Base-by-base conservation (phyloP, 2,797 vertebrate species). In the Hypotaenidia okinawae region DNA sequence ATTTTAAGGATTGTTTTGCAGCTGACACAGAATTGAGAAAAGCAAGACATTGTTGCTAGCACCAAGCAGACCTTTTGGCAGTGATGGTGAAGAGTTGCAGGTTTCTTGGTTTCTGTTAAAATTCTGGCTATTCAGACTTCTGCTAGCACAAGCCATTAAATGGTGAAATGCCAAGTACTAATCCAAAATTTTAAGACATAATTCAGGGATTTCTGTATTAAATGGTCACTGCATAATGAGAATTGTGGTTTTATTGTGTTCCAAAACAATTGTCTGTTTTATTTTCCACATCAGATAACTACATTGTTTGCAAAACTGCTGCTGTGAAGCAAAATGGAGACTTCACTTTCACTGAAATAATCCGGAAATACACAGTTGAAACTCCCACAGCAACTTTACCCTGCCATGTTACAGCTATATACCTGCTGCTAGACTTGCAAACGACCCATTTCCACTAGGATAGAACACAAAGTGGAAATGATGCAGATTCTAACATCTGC, bases 341-440 rank as follows among this genome's bases (percentile, higher is more conserved):
- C 79, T 95, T 93, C 35, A 59, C 72, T 96, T 90, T 39, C 94
- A 76, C 81, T 87, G 57, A 87, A 93, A 89, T 89, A 89, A 89
- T 90, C 76, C 4, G 16, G 73, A 94, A 96, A 91, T 81, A 78
- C 70, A 47, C 57, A 45, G 72, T 35, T 89, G 84, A 77, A 95
- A 92, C 84, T 95, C 94, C 86, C 88, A 62, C 59, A 92, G 88
- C 93, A 94, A 92, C 88, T 93, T 90, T 94, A 69, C 58, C 54
- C 84, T 94, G 90, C 88, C 91, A 88, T 80, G 64, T 83, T 93
- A 90, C 78, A 90, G 89, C 91, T 85, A 83, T 89, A 79, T 92
- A 90, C 92, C 84, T 96, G 86, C 96, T 94, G 84, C 90, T 96
- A 75, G 81, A 74, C 41, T 94, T 93, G 82, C 87, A 95, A 96